Evolutionary conservation across 2,113 vertebrate genomes (phyloP).

Genomic region (Helogale parvula): DNA sequence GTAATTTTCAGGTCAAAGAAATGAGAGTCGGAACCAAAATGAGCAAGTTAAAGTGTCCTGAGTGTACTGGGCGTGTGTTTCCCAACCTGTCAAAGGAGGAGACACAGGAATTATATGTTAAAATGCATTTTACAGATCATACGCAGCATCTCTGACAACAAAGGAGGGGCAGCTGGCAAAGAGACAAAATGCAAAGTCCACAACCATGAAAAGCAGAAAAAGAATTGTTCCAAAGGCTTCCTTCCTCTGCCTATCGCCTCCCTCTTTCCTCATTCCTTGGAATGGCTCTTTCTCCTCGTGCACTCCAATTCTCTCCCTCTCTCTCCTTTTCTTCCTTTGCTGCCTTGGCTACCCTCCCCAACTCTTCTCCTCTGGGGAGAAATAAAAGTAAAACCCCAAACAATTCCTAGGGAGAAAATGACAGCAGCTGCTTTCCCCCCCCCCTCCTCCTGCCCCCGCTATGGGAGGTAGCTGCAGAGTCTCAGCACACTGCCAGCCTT

Average conservation of each 20-base stretch:
- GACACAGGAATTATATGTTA: not conserved
- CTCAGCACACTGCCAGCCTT: not conserved
- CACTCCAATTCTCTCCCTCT: fast-evolving
- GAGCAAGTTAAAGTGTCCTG: not conserved
- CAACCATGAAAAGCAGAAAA: not conserved
- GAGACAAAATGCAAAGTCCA: not conserved
- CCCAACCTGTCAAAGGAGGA: not conserved
- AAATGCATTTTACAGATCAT: not conserved
- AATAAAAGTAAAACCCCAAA: slow-evolving; percentile 59
- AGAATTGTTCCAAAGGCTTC: not conserved
- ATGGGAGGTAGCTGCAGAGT: not conserved
- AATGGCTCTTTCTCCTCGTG: fast-evolving
- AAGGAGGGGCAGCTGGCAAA: not conserved
- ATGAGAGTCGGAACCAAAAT: not conserved
- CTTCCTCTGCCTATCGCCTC: fast-evolving
- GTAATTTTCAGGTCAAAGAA: not conserved
- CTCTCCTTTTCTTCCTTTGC: not conserved
- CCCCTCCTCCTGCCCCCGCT: not conserved
- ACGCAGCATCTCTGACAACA: not conserved
- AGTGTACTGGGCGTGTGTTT: not conserved
- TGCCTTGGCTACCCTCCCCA: not conserved
- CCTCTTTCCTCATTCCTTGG: fast-evolving
- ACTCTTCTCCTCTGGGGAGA: slow-evolving; percentile 4
- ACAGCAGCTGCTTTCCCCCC: slow-evolving; percentile 24
- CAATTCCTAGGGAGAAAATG: not conserved